A percentile compares a stretch with the other conserved stretches of the same genome.
Evolutionary conservation across 2,113 vertebrate genomes (phyloP).

Genomic region (Theristicus caerulescens): DNA sequence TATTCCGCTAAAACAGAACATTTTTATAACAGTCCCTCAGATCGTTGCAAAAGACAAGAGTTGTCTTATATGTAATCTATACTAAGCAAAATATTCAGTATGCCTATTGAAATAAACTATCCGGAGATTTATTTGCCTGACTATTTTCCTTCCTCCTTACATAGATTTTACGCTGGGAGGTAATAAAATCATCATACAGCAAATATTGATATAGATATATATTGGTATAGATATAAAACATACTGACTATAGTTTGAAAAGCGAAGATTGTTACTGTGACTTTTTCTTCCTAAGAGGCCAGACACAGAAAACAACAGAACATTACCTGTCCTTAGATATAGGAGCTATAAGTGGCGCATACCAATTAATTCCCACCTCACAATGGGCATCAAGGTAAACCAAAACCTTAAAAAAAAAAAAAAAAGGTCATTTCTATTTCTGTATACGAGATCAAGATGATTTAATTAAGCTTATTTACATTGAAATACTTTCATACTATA

Average conservation of each 20-base stretch:
- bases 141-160: not conserved
- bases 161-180: not conserved
- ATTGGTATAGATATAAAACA: not conserved
- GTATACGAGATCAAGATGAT: not conserved
- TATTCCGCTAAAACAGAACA: not conserved
- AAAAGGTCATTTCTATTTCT: not conserved
- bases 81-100: not conserved
- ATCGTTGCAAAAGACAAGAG: not conserved
- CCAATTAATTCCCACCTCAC: slow-evolving; percentile 97
- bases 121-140: not conserved
- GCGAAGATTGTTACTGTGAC: not conserved
- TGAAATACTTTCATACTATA: not conserved
- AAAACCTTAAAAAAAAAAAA: slow-evolving; percentile 84
- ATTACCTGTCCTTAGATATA: slow-evolving; percentile 97
- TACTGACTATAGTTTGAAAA: not conserved
- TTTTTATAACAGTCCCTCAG: not conserved
- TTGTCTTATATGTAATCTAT: not conserved
- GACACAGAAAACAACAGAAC: not conserved
- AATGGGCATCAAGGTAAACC: slow-evolving; percentile 97
- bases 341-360: slow-evolving; percentile 93
- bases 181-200: not conserved
- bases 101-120: not conserved
- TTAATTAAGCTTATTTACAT: not conserved
- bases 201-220: not conserved
- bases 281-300: not conserved